These are phyloP conservation scores for Colletes latitarsis DNA, from an alignment of 1,140 invertebrate species.

Conservation along the genomic window DNA sequence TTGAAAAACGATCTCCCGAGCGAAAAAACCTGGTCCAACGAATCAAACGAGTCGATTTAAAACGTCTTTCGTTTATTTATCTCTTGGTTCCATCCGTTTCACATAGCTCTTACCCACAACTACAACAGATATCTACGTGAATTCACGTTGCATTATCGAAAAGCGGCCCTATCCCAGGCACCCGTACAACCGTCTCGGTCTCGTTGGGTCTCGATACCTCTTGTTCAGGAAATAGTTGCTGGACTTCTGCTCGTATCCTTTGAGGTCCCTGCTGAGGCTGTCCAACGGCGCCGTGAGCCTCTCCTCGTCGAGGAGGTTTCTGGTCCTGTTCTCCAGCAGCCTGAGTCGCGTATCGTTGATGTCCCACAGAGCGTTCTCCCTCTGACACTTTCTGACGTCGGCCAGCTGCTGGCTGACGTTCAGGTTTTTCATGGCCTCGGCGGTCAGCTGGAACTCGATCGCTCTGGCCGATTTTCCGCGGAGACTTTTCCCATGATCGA, in stretches of 20 bases:
- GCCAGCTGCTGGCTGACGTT: constrained; percentile 74
- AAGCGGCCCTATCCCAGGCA: constrained; percentile 54
- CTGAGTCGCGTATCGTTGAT: constrained; percentile 70
- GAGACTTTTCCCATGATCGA: constrained; percentile 82
- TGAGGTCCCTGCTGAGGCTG: constrained; percentile 83
- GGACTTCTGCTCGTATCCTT: constrained; percentile 84
- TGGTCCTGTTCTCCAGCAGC: constrained; percentile 78
- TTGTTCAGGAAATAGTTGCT: constrained; percentile 83
- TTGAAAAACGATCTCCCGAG: background rate
- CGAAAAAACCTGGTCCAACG: background rate
- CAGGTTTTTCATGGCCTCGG: constrained; percentile 78
- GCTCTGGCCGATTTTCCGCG: constrained; percentile 87
- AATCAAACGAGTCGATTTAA: constrained; percentile 16
- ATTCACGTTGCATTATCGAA: constrained; percentile 1
- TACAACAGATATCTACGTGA: constrained; percentile 11
- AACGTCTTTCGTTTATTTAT: constrained; percentile 21
- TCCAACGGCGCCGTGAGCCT: constrained; percentile 82
- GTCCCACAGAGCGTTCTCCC: constrained; percentile 70
- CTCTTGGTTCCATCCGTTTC: constrained; percentile 22
- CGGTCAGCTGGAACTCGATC: constrained; percentile 86
- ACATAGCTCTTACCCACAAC: constrained; percentile 42
- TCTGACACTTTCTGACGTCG: constrained; percentile 75
- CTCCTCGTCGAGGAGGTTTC: constrained; percentile 78
- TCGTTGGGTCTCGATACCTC: constrained; percentile 81
- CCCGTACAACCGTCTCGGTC: constrained; percentile 49